Evolutionary conservation across 1,140 invertebrate genomes (phyloP), one percentile per base, ranked within the genome.

Genomic region (Orussus abietinus): DNA sequence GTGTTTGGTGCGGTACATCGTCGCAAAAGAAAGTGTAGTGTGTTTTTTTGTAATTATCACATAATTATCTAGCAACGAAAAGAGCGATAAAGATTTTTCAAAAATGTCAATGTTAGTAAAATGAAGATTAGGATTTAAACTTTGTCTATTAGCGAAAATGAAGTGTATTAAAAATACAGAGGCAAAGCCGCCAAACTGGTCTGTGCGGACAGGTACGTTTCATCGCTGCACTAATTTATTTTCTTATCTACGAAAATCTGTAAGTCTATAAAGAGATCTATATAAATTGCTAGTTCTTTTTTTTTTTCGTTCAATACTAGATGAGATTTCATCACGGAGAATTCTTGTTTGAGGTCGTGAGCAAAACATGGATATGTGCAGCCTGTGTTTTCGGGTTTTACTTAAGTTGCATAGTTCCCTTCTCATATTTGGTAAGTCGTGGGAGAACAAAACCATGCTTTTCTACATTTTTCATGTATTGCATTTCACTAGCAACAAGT

Each of bases 171-270:
- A 28, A 25, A 34, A 42, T 47, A 38, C 49, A 40, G 55, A 61
- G 58, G 50, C 55, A 59, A 64, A 59, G 51, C 37, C 48, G 45
- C 40, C 29, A 41, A 47, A 54, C 47, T 64, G 55, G 59, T 69
- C 64, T 49, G 61, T 63, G 51, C 47, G 60, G 56, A 59, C 66
- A 71, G 66, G 66, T 71, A 71, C 66, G 51, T 60, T 59, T 66
- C 55, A 59, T 66, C 53, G 57, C 58, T 68, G 64, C 59, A 56
- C 58, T 65, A 62, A 26, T 53, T 56, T 37, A 37, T 37, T 37
- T 20, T 37, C 35, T 37, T 37, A 25, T 19, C 28, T 10, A n/a
- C 5, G 13, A 18, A 20, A 6, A 35, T 19, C n/a, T 5, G 3
- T 12, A 14, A 5, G 20, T 26, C 10, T 10, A 38, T 4, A 26